These are phyloP conservation scores for Equus quagga DNA, from an alignment of 2,113 vertebrate genomes.

Conservation along the genomic window DNA sequence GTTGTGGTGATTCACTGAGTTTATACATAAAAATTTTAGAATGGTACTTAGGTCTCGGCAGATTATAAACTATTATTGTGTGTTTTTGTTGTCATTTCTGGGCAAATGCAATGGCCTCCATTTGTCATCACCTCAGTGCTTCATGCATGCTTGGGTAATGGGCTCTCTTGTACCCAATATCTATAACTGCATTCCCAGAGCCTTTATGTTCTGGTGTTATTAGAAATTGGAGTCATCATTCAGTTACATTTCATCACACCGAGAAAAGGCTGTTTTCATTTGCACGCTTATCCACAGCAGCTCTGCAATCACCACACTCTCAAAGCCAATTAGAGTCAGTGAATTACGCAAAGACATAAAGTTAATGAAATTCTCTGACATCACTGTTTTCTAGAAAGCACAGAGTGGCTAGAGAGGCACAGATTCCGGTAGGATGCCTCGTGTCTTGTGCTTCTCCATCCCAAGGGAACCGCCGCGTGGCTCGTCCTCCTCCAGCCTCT, in stretches of 20 bases:
- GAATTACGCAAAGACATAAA: conserved; percentile 69
- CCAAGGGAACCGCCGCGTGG: not conserved
- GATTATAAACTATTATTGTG: not conserved
- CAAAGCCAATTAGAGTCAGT: conserved; percentile 64
- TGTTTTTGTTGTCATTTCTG: not conserved
- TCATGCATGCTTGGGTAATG: not conserved
- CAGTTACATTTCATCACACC: conserved; percentile 60
- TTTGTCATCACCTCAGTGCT: not conserved
- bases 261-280: conserved; percentile 64
- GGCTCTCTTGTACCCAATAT: not conserved
- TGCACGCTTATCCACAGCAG: conserved; percentile 40
- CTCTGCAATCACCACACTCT: conserved; percentile 50
- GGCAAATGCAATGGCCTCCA: not conserved
- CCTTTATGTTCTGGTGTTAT: not conserved
- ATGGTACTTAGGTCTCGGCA: not conserved
- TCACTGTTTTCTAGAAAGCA: conserved; percentile 67
- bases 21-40: not conserved
- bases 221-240: conserved; percentile 57
- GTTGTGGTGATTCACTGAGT: not conserved
- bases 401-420: conserved; percentile 20
- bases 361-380: conserved; percentile 68
- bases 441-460: not conserved
- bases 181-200: not conserved
- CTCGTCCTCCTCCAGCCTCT: not conserved
- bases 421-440: not conserved